Evolutionary conservation across 1,140 invertebrate genomes (phyloP).

Genomic region (Galendromus occidentalis): DNA sequence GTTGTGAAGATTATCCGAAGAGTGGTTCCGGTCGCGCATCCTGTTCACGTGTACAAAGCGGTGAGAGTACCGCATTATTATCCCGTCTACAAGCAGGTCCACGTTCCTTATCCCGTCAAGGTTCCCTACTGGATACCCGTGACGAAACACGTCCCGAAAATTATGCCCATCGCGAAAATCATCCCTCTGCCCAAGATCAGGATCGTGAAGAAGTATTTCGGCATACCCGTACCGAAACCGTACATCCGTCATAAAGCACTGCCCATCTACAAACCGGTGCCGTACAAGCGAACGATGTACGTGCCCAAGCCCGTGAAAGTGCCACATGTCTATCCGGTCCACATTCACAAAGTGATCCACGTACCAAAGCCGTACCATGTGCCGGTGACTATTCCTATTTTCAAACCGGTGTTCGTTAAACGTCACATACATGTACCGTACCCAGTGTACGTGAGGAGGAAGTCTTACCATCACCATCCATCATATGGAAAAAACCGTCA

Average conservation of each 20-base stretch:
- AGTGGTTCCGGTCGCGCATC: background rate
- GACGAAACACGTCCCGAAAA: background rate
- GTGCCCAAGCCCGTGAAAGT: slow-evolving; percentile 7
- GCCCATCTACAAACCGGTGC: slow-evolving; percentile 1
- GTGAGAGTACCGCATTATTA: background rate
- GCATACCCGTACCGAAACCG: background rate
- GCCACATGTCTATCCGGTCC: background rate
- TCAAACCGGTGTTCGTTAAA: background rate
- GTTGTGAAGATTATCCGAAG: background rate
- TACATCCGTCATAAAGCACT: background rate
- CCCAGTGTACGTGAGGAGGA: background rate
- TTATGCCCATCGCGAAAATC: background rate
- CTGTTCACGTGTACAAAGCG: background rate
- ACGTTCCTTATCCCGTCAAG: background rate
- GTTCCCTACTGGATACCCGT: slow-evolving; percentile 8
- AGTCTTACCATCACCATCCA: background rate
- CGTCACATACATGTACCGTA: background rate
- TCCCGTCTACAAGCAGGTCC: background rate
- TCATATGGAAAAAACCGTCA: no score
- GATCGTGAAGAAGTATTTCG: background rate
- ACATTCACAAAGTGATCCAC: background rate
- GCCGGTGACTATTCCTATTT: background rate
- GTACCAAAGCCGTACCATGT: background rate
- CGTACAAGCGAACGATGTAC: background rate
- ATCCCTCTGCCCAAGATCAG: background rate